Conservation (phyloP, 2,797 vertebrate genomes). For the Phrynocephalus vlangalii region DNA sequence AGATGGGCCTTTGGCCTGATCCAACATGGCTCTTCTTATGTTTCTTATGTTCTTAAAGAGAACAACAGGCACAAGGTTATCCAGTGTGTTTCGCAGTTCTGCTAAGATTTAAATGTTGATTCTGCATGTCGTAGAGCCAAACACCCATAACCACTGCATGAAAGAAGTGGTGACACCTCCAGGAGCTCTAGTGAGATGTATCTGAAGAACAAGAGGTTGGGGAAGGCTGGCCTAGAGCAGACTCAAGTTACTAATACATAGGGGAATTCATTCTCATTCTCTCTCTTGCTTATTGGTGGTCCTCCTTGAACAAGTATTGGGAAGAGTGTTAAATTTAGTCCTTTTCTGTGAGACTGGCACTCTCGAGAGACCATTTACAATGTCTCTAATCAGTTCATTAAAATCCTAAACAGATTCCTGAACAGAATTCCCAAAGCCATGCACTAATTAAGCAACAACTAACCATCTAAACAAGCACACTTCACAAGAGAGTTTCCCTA, state of each 20-base stretch:
- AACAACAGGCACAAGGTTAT: neutral
- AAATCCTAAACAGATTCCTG: conserved; percentile 31
- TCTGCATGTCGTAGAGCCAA: too few species aligned
- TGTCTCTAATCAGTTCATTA: conserved; percentile 18
- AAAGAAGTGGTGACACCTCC: too few species aligned
- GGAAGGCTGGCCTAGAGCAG: too few species aligned
- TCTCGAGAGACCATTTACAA: neutral
- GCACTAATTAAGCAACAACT: neutral
- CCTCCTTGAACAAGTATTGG: neutral
- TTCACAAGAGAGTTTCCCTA: neutral
- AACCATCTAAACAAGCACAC: neutral
- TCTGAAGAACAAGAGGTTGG: too few species aligned
- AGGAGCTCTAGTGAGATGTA: too few species aligned
- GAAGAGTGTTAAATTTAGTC: neutral
- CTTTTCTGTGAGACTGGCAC: neutral
- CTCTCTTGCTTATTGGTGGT: too few species aligned
- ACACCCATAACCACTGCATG: too few species aligned
- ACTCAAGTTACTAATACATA: too few species aligned
- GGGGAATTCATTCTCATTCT: too few species aligned
- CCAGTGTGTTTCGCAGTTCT: neutral
- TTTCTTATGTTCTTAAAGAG: neutral
- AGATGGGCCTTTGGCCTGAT: too few species aligned
- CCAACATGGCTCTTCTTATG: too few species aligned
- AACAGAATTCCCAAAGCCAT: neutral
- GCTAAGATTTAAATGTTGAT: neutral